Evolutionary conservation across 2,888 invertebrate genomes (phyloP).

Genomic region (Lepas anatifera): DNA sequence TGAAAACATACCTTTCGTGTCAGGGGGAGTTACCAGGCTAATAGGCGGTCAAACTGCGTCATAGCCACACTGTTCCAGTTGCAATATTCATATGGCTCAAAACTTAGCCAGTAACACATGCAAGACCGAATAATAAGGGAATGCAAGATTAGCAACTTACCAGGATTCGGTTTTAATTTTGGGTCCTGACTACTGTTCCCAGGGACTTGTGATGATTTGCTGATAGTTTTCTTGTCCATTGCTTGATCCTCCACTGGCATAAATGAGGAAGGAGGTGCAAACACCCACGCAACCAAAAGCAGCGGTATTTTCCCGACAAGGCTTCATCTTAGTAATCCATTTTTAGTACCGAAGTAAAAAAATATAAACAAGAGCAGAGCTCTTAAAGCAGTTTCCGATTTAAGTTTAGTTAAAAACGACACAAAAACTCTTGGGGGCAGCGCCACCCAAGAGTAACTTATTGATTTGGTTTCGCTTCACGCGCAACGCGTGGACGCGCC

Average conservation of each 20-base stretch:
- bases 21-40: too few species aligned
- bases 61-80: too few species aligned
- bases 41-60: too few species aligned
- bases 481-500: not conserved
- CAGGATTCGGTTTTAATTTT: not conserved
- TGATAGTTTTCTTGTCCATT: not conserved
- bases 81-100: too few species aligned
- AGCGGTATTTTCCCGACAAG: not conserved
- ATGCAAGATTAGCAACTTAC: not conserved
- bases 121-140: too few species aligned
- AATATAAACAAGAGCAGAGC: not conserved
- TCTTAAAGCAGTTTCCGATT: not conserved
- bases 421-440: not conserved
- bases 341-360: not conserved
- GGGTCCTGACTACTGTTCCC: not conserved
- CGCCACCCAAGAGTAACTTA: not conserved
- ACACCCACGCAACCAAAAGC: not conserved
- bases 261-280: not conserved
- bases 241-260: not conserved
- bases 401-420: not conserved
- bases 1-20: too few species aligned
- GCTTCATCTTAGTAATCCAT: conserved; percentile 6
- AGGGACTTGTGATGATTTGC: not conserved
- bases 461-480: not conserved
- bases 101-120: too few species aligned